Base-by-base conservation (phyloP, 1,140 invertebrate genomes). In the Xylocopa sonorina region DNA sequence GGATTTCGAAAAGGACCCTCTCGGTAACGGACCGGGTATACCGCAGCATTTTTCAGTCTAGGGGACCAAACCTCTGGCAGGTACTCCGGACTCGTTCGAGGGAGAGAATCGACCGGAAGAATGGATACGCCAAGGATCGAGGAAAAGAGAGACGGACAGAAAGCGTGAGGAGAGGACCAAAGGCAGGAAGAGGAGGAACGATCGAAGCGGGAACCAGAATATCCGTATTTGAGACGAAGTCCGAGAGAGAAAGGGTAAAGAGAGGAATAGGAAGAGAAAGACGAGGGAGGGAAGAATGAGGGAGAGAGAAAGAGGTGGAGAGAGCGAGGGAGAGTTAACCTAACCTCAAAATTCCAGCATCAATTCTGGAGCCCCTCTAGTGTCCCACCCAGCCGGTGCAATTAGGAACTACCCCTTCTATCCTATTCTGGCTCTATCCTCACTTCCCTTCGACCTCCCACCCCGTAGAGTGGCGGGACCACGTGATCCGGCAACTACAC, bases 311-410 rank as follows among this genome's bases (percentile, higher is more conserved):
- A 62, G 32, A 18, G 32, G 14, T 29, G 64, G 82, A 80, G 81
- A 9, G 86, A 82, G 79, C 81, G 73, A 76, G 85, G 83, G 79
- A 57, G 84, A 88, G 87, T 89, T 88, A 90, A 90, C 87, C 89
- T 90, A 91, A 89, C 90, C 90, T 91, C 90, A 90, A 91, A 91
- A 91, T 91, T 91, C 89, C 87, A 90, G 89, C 90, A 91, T 91
- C 89, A 91, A 91, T 91, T 91, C 89, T 89, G 79, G 85, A 89
- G 80, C 83, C 83, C 85, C 86, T 86, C 82, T 83, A 86, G 85
- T 87, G 86, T 91, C 82, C 85, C 86, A 88, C 86, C 89, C 83
- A 90, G 78, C 87, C 88, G 76, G 87, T 86, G 89, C 89, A 91
- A 91, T 91, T 91, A 91, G 89, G 89, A 91, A 90, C 89, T 89